Conservation (phyloP, 2,113 vertebrate species). For the Grus americana region DNA sequence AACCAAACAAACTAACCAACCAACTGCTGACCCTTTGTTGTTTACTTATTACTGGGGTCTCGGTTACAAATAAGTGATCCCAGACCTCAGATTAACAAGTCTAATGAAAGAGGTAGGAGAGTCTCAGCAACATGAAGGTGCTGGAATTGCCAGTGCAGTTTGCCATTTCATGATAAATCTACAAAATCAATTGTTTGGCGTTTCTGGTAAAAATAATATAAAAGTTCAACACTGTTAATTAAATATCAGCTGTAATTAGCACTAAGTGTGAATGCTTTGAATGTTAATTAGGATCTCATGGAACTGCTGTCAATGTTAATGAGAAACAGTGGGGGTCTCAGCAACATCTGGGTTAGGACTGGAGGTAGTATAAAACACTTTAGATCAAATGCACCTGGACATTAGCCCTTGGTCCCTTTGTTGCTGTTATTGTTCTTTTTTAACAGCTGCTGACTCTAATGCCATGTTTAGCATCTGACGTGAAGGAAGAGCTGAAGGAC, state of each 20-base stretch:
- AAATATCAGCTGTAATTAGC: constrained; percentile 84
- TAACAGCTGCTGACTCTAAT: neutral
- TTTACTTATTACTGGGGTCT: neutral
- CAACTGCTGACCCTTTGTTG: neutral
- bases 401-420: neutral
- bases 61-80: neutral
- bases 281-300: constrained; percentile 77
- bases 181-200: constrained; percentile 24
- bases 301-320: constrained; percentile 78
- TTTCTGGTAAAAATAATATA: constrained; percentile 53
- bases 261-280: constrained; percentile 69
- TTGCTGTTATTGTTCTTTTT: neutral
- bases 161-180: neutral
- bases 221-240: constrained; percentile 77
- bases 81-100: neutral
- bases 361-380: constrained; percentile 6
- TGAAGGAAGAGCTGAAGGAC: neutral
- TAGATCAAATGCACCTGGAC: neutral
- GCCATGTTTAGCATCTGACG: neutral
- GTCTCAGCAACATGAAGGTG: neutral
- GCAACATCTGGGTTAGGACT: constrained; percentile 77
- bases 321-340: constrained; percentile 68
- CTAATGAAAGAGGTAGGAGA: neutral
- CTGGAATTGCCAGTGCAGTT: neutral
- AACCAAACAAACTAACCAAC: neutral